Base-by-base conservation (phyloP, 2,888 invertebrate species). In the Octonoba sinensis region DNA sequence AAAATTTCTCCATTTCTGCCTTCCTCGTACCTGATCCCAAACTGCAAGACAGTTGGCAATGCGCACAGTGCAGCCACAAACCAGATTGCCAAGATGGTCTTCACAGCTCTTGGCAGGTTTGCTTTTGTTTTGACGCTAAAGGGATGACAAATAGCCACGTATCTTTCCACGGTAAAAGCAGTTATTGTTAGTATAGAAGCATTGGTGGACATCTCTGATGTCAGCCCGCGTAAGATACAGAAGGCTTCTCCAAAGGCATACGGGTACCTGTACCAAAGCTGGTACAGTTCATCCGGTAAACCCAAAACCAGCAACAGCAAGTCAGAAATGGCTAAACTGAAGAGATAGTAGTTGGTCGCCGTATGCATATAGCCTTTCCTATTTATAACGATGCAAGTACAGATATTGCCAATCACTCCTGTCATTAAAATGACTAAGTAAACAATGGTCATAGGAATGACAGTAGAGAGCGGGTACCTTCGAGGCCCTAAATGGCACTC, bases 131-230 rank as follows among this genome's bases (percentile, higher is more conserved):
- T 85, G 1, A 85, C 85, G 87, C 93, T 90, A 86, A 96, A 94
- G 0, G 96, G 96, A 87, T 94, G 93, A 87, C 95, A 95, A 86
- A 95, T 95, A 69, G 95, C 95, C 57, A 95, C 92, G 87, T 95
- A 96, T 84, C 96, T 90, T 88, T 96, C 96, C 57, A 94, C 91
- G 0, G 96, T 96, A 88, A 96, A 96, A 1, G 95, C 95, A 0
- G 95, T 95, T 86, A 96, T 96, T 15, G 90, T 90, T 60, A 91
- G 86, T 1, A 96, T 95, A 0, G 96, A 95, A 0, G 95, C 95
- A 86, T 91, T 91, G 1, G 91, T 90, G 24, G 91, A 91, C 20
- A 94, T 94, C 89, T 96, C 96, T 0, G 95, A 94, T 0, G 94
- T 92, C 69, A 95, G 91, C 6, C 94, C 93, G 44, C 95, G 91